Conservation (phyloP, 2,888 invertebrate species). For the Dicyrtoma fusca region DNA sequence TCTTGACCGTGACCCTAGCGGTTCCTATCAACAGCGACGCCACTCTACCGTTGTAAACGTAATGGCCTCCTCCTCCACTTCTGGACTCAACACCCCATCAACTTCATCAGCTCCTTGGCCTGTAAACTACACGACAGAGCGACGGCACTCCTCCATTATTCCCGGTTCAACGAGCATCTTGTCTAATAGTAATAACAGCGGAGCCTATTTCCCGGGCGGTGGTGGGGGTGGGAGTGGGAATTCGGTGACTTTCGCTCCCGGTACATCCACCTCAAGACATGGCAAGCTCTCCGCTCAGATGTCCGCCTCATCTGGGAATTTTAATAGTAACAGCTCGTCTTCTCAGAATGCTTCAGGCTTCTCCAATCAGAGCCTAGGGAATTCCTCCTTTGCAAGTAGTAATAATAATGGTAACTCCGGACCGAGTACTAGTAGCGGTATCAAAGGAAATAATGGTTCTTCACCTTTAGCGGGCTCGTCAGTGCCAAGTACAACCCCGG, state of each 20-base stretch:
- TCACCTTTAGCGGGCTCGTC: constrained; percentile 41
- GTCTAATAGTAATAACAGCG: background rate
- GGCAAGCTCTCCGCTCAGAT: background rate
- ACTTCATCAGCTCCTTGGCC: constrained; percentile 7
- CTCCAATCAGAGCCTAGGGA: no score
- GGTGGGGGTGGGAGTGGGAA: background rate
- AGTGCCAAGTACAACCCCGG: constrained; percentile 26
- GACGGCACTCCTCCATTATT: constrained; percentile 35
- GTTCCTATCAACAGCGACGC: constrained; percentile 19
- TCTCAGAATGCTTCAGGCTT: no score
- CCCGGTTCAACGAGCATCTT: background rate
- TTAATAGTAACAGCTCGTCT: no score
- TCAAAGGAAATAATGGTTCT: constrained; percentile 12
- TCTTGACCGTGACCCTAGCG: background rate
- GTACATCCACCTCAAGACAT: background rate
- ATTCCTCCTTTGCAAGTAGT: background rate
- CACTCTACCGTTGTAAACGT: constrained; percentile 26
- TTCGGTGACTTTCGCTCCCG: background rate
- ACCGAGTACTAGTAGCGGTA: background rate
- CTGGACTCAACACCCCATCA: background rate
- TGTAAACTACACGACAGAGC: constrained; percentile 3
- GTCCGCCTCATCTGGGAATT: background rate
- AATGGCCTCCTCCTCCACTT: constrained; percentile 6
- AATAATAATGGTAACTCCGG: constrained; percentile 5
- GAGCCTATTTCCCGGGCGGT: background rate